Conservation (phyloP, 2,797 vertebrate genomes). For the Dendrocincla fuliginosa region DNA sequence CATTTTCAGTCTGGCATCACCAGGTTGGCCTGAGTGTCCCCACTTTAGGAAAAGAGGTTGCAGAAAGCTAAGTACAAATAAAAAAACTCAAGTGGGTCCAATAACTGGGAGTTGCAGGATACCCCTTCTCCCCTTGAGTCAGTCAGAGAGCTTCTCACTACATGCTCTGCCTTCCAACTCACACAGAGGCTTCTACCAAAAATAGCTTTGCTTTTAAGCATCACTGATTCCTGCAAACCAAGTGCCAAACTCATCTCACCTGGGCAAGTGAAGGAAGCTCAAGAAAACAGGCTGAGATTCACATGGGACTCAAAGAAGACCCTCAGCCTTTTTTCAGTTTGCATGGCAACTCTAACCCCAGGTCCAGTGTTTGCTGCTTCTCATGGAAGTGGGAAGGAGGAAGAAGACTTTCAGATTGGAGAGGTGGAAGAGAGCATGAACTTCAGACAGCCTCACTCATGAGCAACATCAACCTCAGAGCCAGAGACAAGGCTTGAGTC, state of each 20-base stretch:
- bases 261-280: background rate
- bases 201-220: background rate
- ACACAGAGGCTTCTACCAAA: background rate
- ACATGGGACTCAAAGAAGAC: background rate
- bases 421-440: background rate
- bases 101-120: background rate
- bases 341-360: background rate
- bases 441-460: background rate
- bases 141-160: background rate
- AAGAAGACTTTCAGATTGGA: background rate
- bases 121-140: background rate
- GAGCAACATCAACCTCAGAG: background rate
- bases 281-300: background rate
- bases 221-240: background rate
- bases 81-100: accelerated
- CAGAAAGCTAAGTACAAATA: background rate
- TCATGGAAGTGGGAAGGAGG: background rate
- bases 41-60: background rate
- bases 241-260: background rate
- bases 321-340: background rate
- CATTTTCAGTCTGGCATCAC: background rate
- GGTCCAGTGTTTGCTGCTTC: background rate
- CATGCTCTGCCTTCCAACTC: background rate
- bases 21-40: background rate
- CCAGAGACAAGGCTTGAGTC: background rate